A percentile compares a stretch with the other conserved stretches of the same genome.
Evolutionary conservation across 2,113 vertebrate species (phyloP).

Genomic region (Geococcyx californianus): DNA sequence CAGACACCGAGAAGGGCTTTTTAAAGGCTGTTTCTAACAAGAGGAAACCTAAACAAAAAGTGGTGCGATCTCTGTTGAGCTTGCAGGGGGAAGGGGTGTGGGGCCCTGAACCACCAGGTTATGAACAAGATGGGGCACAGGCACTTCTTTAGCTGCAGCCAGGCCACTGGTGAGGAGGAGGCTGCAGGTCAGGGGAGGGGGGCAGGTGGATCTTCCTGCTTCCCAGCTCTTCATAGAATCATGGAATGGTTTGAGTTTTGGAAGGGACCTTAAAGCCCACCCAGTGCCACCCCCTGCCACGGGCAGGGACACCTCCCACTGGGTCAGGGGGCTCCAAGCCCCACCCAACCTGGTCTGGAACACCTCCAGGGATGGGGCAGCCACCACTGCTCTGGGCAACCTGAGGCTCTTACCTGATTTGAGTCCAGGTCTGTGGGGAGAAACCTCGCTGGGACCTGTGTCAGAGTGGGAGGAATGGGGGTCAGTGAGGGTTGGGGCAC

Average conservation of each 20-base stretch:
- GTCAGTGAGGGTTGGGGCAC: background rate
- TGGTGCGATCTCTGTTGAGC: background rate
- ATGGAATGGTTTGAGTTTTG: no score
- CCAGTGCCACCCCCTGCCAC: no score
- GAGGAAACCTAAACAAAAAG: no score
- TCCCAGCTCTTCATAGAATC: background rate
- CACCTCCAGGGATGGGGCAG: no score
- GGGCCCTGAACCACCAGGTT: background rate
- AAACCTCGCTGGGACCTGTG: constrained; percentile 79
- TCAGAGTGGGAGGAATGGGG: background rate
- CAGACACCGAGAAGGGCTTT: no score
- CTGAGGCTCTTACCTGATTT: constrained; percentile 74
- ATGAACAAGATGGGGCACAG: background rate
- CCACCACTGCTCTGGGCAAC: no score
- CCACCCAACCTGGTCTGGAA: no score
- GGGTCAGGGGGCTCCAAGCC: no score
- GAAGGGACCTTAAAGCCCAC: no score
- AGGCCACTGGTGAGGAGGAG: background rate
- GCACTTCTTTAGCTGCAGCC: background rate
- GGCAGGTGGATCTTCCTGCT: background rate
- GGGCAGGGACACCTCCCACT: no score
- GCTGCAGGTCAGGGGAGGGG: background rate
- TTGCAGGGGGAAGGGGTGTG: background rate
- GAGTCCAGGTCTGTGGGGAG: constrained; percentile 67
- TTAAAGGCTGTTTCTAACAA: no score